These are phyloP conservation scores for Copsychus sechellarum DNA, from an alignment of 2,113 vertebrate species.

Conservation along the genomic window DNA sequence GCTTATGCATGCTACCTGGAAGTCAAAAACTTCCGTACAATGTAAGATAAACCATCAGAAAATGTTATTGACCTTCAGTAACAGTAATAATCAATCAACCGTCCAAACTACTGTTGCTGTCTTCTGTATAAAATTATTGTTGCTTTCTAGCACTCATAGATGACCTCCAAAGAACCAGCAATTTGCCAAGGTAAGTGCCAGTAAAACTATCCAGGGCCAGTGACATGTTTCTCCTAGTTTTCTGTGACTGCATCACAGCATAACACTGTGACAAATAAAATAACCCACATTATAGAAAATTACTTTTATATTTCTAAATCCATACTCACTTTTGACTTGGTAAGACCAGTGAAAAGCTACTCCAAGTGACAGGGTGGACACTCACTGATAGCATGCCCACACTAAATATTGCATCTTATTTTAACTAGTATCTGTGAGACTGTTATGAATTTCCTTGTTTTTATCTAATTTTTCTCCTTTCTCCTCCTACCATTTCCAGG, in stretches of 20 bases:
- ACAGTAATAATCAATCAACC: not conserved
- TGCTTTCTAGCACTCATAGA: not conserved
- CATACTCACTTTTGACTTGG: not conserved
- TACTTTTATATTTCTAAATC: not conserved
- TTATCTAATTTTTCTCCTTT: not conserved
- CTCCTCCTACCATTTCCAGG: not conserved
- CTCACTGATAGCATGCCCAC: accelerated
- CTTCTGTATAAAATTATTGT: not conserved
- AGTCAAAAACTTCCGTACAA: not conserved
- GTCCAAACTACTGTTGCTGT: not conserved
- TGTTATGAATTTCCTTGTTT: not conserved
- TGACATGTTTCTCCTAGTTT: not conserved
- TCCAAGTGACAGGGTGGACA: not conserved
- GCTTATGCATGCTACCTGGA: not conserved
- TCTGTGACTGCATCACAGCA: not conserved
- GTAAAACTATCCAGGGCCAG: not conserved
- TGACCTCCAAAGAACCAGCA: not conserved
- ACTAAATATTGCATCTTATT: not conserved
- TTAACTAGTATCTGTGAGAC: not conserved
- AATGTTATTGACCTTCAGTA: not conserved
- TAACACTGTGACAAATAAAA: not conserved
- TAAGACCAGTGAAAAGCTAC: not conserved
- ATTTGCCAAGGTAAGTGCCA: not conserved
- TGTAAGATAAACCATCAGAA: not conserved
- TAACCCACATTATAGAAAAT: not conserved